Evolutionary conservation across 2,888 invertebrate genomes (phyloP).

Genomic region (Tachina fera): DNA sequence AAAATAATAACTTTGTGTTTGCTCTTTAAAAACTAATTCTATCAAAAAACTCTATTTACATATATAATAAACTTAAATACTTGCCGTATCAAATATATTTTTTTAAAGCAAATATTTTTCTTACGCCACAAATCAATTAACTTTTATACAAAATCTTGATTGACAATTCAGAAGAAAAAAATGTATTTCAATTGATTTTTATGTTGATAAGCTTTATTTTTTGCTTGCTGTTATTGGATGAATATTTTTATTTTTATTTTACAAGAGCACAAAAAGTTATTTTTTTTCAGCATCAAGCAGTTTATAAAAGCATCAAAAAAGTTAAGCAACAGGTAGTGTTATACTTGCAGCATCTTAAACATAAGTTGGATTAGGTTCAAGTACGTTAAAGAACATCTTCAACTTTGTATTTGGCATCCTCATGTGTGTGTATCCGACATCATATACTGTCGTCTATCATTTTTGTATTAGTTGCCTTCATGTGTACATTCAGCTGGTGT

Average conservation of each 20-base stretch:
- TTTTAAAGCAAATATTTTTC: not conserved
- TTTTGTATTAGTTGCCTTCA: not conserved
- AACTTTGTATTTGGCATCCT: conserved; percentile 3
- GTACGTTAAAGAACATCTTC: conserved; percentile 24
- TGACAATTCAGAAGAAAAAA: not conserved
- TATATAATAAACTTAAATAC: no score
- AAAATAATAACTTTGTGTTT: no score
- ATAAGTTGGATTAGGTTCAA: conserved; percentile 27
- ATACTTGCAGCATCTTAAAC: conserved; percentile 2
- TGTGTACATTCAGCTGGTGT: not conserved
- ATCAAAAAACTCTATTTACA: no score
- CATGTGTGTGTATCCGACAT: conserved; percentile 3
- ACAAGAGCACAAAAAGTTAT: not conserved
- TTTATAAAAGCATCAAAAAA: not conserved
- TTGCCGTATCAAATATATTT: no score
- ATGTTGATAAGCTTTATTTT: not conserved
- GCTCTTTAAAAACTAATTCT: no score
- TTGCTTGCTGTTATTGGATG: not conserved
- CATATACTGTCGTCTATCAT: not conserved
- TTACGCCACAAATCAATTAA: not conserved
- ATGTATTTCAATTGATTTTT: not conserved
- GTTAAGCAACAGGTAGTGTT: conserved; percentile 36
- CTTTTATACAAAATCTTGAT: not conserved
- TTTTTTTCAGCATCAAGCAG: not conserved
- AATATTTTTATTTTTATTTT: not conserved